These are phyloP conservation scores for Amia ocellicauda DNA, from an alignment of 2,113 vertebrate species.

Conservation along the genomic window DNA sequence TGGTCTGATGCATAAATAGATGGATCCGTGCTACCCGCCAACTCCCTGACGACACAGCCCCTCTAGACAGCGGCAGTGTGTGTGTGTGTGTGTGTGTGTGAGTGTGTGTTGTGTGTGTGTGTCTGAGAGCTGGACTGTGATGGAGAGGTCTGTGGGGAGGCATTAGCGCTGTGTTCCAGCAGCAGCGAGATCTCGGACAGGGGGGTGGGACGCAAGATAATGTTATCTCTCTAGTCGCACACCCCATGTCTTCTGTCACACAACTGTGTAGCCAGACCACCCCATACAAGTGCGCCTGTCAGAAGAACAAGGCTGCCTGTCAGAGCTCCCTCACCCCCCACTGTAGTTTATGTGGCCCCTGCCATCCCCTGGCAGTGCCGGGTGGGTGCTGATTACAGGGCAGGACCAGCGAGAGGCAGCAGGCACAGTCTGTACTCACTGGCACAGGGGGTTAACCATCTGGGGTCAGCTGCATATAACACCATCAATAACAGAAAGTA, in stretches of 20 bases:
- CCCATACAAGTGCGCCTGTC: constrained; percentile 34
- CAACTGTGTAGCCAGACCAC: constrained; percentile 8
- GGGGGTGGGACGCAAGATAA: constrained; percentile 41
- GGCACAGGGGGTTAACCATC: no score
- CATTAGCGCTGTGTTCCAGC: not conserved
- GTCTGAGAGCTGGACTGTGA: not conserved
- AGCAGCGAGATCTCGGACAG: constrained; percentile 24
- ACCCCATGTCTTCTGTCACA: constrained; percentile 31
- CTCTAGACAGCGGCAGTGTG: constrained; percentile 10
- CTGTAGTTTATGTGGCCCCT: constrained; percentile 33
- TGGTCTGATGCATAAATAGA: constrained; percentile 3
- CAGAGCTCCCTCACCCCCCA: constrained; percentile 25
- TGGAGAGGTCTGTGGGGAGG: constrained; percentile 23
- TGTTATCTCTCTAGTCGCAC: constrained; percentile 44
- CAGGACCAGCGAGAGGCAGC: constrained; percentile 9
- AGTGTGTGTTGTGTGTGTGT: not conserved
- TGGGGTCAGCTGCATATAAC: no score
- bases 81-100: constrained; percentile 23
- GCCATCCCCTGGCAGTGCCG: constrained; percentile 26
- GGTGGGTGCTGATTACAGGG: constrained; percentile 42
- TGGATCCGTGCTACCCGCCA: not conserved
- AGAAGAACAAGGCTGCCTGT: constrained; percentile 41
- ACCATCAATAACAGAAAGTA: no score
- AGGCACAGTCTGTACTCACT: not conserved
- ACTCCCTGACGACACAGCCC: not conserved